A percentile compares a stretch with the other conserved stretches of the same genome.
These are phyloP conservation scores for Botia kubotai DNA, from an alignment of 2,797 vertebrate genomes.

Conservation along the genomic window DNA sequence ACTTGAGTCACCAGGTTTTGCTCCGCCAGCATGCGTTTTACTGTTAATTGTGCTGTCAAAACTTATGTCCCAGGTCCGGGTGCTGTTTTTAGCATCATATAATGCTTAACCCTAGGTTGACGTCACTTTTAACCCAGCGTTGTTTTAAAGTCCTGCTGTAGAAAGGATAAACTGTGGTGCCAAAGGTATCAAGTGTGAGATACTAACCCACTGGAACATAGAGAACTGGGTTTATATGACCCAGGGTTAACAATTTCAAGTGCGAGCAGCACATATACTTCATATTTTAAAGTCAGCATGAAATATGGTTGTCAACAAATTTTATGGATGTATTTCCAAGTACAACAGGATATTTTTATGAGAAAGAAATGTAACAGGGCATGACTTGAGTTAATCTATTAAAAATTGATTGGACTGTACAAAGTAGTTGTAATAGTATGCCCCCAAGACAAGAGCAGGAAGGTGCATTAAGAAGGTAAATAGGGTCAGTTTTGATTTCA, in stretches of 20 bases:
- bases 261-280: too few relatives aligned
- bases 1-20: conserved; percentile 34
- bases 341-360: not conserved
- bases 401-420: not conserved
- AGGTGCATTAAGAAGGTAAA: not conserved
- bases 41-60: conserved; percentile 21
- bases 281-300: not conserved
- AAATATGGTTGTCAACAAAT: not conserved
- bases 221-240: not conserved
- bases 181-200: not conserved
- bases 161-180: not conserved
- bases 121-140: not conserved
- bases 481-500: not conserved
- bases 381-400: not conserved
- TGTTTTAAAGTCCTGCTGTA: not conserved
- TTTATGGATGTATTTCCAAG: not conserved
- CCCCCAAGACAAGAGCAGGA: not conserved
- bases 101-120: not conserved
- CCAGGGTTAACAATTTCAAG: too few relatives aligned
- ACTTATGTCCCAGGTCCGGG: not conserved
- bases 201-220: not conserved
- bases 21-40: conserved; percentile 28
- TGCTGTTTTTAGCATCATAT: not conserved
- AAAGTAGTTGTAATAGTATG: not conserved
- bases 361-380: not conserved